These are phyloP conservation scores for Heliconius erato DNA, from an alignment of 2,888 invertebrate species.

Conservation along the genomic window DNA sequence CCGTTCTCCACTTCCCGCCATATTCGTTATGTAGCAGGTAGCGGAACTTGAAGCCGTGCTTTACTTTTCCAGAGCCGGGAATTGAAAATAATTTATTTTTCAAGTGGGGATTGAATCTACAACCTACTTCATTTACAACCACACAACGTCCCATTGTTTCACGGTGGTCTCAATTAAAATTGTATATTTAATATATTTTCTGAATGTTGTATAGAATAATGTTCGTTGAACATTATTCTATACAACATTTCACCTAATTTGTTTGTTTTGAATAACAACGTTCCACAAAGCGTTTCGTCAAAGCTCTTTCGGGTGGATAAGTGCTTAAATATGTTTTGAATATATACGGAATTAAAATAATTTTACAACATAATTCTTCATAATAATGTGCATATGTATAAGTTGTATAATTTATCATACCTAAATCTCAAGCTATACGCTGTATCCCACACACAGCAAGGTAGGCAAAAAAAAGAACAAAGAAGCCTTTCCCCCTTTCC, in stretches of 20 bases:
- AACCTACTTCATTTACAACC: neutral
- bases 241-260: neutral
- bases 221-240: slow-evolving; percentile 34
- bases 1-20: neutral
- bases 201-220: slow-evolving; percentile 43
- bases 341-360: neutral
- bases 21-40: neutral
- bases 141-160: too few species aligned
- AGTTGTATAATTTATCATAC: neutral
- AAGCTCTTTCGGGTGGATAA: neutral
- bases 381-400: too few species aligned
- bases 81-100: neutral
- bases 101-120: neutral
- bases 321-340: slow-evolving; percentile 9
- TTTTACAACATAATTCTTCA: neutral
- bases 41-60: too few species aligned
- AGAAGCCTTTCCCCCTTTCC: too few species aligned
- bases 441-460: too few species aligned
- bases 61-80: too few species aligned
- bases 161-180: too few species aligned
- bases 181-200: too few species aligned
- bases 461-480: too few species aligned
- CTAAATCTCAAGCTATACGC: neutral
- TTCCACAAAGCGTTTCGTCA: neutral
- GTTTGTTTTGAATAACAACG: neutral